Base-by-base conservation (phyloP, 2,888 invertebrate species). In the Augiades crinisus region DNA sequence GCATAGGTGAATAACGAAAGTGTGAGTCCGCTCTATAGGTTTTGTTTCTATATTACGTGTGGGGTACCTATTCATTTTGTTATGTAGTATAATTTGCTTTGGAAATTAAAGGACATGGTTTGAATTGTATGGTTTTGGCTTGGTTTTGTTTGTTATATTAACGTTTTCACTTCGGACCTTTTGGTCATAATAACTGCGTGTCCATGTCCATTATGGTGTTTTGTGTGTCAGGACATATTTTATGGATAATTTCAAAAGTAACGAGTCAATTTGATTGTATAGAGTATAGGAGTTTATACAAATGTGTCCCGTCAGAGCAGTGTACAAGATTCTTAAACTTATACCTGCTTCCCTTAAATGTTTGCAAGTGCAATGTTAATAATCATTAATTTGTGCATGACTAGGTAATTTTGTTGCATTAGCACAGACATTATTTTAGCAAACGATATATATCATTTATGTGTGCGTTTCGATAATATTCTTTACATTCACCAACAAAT, bases 61-160 rank as follows among this genome's bases (percentile, higher is more conserved):
- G 36, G 30, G 52, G 53, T 53, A 53, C 53, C 47, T 53, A 43
- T 49, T 33, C 53, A 37, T 33, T 47, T 40, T 40, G 34, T 49
- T 38, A 38, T 36, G 41, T 43, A 27, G 36, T 45, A 40, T 40
- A 30, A 40, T 38, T 55, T 53, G 47, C 38, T 49, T 36, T 55
- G 50, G 44, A 51, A 47, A 56, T 61, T 63, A 62, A 64, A 66
- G 64, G 66, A 65, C 64, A 67, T 65, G 67, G 70, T 69, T 63
- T 63, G 60, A 62, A 59, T 64, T 73, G 69, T 68, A 67, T 72
- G 68, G 72, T 72, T 74, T 79, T 75, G 58, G 81, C 78, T 82
- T 83, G 73, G 68, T 67, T 73, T 79, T 78, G 72, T 77, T 81
- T 78, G 73, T 79, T 76, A 75, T 73, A 73, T 70, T 83, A 82